phyloP scores from a whole-genome alignment of 2,888 invertebrate species.

The Yponomeuta malinellus region DNA sequence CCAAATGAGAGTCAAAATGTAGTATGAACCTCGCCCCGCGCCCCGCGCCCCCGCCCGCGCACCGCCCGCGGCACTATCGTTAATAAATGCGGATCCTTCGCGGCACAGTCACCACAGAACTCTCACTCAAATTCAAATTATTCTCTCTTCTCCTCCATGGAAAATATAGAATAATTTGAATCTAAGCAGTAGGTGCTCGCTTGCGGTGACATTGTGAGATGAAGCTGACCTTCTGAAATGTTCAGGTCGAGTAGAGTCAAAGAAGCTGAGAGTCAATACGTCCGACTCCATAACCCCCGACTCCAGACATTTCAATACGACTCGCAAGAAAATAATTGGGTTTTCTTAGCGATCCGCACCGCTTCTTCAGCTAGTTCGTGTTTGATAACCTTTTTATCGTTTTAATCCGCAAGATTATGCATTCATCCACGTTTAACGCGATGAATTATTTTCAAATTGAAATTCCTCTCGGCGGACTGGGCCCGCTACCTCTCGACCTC shows the following conservation, averaged over 20 bases:
- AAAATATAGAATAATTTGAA: neutral
- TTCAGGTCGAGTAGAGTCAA: neutral
- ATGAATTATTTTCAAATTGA: neutral
- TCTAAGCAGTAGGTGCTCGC: neutral
- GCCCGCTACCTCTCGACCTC: neutral
- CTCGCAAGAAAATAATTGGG: neutral
- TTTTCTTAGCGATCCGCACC: neutral
- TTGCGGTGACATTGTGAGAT: neutral
- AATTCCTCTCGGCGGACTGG: neutral
- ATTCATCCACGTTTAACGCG: conserved; percentile 1
- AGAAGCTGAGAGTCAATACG: neutral
- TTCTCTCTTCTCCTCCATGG: neutral
- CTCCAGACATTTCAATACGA: neutral
- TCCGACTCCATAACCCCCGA: neutral
- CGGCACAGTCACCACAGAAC: neutral
- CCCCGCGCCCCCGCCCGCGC: neutral
- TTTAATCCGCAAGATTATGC: neutral
- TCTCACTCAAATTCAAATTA: neutral
- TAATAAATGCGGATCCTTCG: neutral
- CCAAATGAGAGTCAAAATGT: neutral
- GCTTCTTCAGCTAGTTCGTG: neutral
- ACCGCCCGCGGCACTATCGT: neutral
- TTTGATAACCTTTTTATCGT: neutral
- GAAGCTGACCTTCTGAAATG: too few species aligned
- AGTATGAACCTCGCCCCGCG: neutral